A percentile compares a stretch with the other conserved stretches of the same genome.
Conservation (phyloP, 1,140 invertebrate species). For the Hestina assimilis region DNA sequence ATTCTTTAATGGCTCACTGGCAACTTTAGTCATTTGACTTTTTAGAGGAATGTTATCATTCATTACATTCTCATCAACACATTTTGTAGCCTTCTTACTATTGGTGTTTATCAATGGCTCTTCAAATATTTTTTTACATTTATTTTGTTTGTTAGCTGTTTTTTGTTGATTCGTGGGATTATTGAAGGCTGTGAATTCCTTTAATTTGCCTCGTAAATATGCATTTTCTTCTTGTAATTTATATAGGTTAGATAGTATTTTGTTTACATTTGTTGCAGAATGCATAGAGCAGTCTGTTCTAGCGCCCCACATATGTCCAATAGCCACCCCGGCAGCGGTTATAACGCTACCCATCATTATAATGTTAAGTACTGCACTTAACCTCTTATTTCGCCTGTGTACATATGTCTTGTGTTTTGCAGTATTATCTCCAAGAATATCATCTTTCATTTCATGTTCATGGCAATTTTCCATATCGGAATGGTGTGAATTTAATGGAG, state of each 20-base stretch:
- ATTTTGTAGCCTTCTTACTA: conserved; percentile 51
- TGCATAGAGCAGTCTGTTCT: conserved; percentile 67
- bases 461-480: conserved; percentile 31
- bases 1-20: too few species aligned
- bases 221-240: conserved; percentile 75
- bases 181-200: conserved; percentile 52
- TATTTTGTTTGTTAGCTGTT: conserved; percentile 41
- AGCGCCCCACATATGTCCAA: conserved; percentile 75
- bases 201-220: conserved; percentile 64
- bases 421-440: conserved; percentile 50
- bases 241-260: conserved; percentile 72
- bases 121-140: conserved; percentile 67
- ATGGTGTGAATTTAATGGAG: conserved; percentile 32
- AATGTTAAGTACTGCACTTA: conserved; percentile 71
- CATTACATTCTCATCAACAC: conserved; percentile 49
- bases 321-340: conserved; percentile 68
- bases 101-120: conserved; percentile 57
- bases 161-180: conserved; percentile 48
- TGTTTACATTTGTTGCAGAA: conserved; percentile 59
- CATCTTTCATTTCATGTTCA: conserved; percentile 39
- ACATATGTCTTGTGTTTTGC: conserved; percentile 72
- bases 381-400: conserved; percentile 70
- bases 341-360: conserved; percentile 72
- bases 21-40: conserved; percentile 27
- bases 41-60: conserved; percentile 35